phyloP scores from a whole-genome alignment of 2,888 invertebrate genomes.

The Heliconius ethilla region DNA sequence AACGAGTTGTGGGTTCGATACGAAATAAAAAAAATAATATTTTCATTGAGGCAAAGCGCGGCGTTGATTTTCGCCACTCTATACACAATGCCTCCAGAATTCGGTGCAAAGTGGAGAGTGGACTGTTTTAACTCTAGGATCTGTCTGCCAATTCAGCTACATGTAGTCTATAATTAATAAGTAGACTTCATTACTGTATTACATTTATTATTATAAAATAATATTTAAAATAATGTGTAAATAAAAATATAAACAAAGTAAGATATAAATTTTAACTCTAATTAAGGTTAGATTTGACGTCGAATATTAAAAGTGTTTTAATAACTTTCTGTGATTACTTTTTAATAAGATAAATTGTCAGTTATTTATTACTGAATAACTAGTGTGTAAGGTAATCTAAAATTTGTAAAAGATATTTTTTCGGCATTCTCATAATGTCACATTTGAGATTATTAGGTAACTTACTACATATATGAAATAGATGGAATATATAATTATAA shows the following conservation, averaged over 20 bases:
- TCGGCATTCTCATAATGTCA: not conserved
- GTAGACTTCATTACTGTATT: no score
- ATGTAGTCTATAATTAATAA: no score
- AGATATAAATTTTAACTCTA: not conserved
- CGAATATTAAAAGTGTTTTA: not conserved
- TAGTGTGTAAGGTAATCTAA: not conserved
- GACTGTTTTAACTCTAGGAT: no score
- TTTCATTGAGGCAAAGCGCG: no score
- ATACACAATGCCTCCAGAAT: not conserved
- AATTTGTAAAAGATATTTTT: conserved; percentile 5
- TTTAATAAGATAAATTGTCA: not conserved
- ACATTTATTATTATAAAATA: no score
- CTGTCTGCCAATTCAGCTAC: no score
- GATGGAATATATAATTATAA: not conserved
- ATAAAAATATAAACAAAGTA: not conserved
- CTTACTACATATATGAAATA: not conserved
- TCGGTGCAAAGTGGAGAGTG: no score
- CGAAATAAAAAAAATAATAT: no score
- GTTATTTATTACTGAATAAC: conserved; percentile 14
- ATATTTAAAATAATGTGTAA: not conserved
- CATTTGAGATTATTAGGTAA: not conserved
- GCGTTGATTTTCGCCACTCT: not conserved
- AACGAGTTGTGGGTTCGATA: no score
- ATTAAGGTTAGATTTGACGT: not conserved
- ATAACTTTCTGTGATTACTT: conserved; percentile 23